These are phyloP conservation scores for Hirundo rustica DNA, from an alignment of 2,797 vertebrate species.

Conservation along the genomic window DNA sequence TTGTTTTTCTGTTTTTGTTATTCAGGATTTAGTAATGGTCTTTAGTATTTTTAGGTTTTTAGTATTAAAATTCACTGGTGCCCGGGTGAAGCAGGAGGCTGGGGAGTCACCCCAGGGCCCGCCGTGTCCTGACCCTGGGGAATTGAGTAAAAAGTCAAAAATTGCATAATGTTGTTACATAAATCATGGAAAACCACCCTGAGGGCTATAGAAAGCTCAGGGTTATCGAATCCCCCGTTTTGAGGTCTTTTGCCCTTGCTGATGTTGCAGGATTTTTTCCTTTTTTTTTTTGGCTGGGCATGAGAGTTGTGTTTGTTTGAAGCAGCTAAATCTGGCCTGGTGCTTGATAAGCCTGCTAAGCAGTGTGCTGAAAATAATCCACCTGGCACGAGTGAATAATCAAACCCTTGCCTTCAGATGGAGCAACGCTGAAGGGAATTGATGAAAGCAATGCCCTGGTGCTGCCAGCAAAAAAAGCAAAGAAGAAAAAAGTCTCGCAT, in stretches of 20 bases:
- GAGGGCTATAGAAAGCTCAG: accelerated
- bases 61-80: accelerated
- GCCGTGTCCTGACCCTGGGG: accelerated
- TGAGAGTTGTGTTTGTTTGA: neutral
- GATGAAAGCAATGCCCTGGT: slow-evolving; percentile 89
- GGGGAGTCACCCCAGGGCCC: accelerated
- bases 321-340: neutral
- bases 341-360: neutral
- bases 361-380: neutral
- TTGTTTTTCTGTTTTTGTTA: accelerated
- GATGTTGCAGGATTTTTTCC: neutral
- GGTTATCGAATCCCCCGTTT: neutral
- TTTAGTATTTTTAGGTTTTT: neutral
- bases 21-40: accelerated
- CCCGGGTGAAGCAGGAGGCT: accelerated
- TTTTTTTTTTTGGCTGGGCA: neutral
- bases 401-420: slow-evolving; percentile 69
- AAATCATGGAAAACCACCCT: neutral
- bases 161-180: accelerated
- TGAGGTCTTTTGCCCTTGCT: neutral
- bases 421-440: slow-evolving; percentile 82
- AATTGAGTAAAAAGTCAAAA: neutral
- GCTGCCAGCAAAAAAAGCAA: slow-evolving; percentile 83
- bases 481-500: slow-evolving; percentile 71
- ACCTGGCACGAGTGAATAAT: neutral